Evolutionary conservation across 2,888 invertebrate species (phyloP), one percentile per base, ranked within the genome.

Genomic region (Noctua pronuba): DNA sequence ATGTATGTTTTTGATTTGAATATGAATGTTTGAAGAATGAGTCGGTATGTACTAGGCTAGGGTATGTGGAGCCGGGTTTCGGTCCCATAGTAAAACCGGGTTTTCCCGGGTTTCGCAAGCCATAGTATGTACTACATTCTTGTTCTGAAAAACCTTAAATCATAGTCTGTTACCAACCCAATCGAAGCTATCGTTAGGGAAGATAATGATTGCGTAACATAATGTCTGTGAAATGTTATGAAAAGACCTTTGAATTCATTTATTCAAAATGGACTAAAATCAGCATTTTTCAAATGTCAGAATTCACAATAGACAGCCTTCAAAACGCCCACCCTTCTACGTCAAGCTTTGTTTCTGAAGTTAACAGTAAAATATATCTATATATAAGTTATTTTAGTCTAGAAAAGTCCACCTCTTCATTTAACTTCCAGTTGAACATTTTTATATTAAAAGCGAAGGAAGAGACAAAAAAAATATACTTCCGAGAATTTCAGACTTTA

Each of bases 401-500:
- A 69, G 21, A 64, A 67, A 64, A 35, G 35, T 80, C 38, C n/a
- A 78, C 35, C 44, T 67, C 55, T 69, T 80, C 13, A 55, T 73
- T 65, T n/a, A 67, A 67, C 7, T 64, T 74, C n/a, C 44, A 68
- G 31, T 69, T 46, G 38, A 66, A 75, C 10, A 74, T 64, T 75
- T 83, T 87, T 60, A 35, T 60, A 68, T 55, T 65, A 71, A 68
- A 75, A 75, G 64, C 49, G 44, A n/a, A 69, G 41, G 18, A 49
- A 76, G 46, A 65, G 13, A 69, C 44, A 75, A 74, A 75, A 49
- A 49, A 85, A 71, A 75, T 75, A 62, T 46, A 65, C 41, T 65
- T 62, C 24, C 35, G 52, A 52, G 65, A 49, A 70, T 76, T 88
- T 80, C 41, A 52, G 67, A 81, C 73, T 71, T 31, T 73, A 73